phyloP scores from a whole-genome alignment of 2,797 vertebrate species.

The Dermochelys coriacea region DNA sequence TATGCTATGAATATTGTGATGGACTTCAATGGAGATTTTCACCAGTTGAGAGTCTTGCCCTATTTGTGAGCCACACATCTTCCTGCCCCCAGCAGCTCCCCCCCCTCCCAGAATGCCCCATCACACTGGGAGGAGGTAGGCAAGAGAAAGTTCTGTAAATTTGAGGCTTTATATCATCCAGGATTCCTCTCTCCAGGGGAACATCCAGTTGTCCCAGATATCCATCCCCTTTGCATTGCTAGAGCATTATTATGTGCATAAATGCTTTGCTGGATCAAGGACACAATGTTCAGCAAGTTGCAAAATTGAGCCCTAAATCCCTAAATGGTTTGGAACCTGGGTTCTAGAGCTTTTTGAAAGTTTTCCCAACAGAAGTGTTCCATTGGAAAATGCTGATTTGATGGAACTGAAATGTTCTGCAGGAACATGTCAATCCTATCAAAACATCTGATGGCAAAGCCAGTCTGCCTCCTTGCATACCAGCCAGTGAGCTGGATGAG shows the following conservation, averaged over 20 bases:
- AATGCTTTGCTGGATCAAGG: neutral
- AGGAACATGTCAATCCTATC: neutral
- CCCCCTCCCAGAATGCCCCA: too few relatives aligned
- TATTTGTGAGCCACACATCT: too few relatives aligned
- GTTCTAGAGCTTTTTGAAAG: neutral
- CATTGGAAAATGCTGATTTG: neutral
- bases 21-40: too few relatives aligned
- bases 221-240: too few relatives aligned
- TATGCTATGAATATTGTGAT: too few relatives aligned
- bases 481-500: too few relatives aligned
- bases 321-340: neutral
- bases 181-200: neutral
- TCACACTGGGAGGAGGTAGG: too few relatives aligned
- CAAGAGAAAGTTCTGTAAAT: neutral
- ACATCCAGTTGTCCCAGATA: neutral
- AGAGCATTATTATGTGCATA: too few relatives aligned
- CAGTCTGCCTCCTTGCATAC: neutral
- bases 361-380: neutral
- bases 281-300: accelerated
- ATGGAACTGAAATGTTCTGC: neutral
- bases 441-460: accelerated
- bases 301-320: neutral
- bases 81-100: too few relatives aligned
- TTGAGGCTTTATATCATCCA: neutral
- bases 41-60: too few relatives aligned